phyloP scores from a whole-genome alignment of 2,113 vertebrate genomes.

The Dromaius novaehollandiae region DNA sequence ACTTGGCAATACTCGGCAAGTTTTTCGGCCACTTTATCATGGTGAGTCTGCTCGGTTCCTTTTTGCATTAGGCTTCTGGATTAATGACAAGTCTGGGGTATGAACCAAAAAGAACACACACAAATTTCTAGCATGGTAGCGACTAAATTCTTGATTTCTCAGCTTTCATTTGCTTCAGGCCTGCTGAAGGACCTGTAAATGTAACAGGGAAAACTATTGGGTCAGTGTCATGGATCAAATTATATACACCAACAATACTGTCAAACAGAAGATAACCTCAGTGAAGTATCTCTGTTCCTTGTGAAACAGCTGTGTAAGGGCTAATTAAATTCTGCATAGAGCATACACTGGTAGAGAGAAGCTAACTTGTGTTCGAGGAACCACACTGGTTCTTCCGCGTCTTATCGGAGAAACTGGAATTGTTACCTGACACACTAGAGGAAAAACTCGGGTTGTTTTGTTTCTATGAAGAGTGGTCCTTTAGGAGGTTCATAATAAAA shows the following conservation, averaged over 20 bases:
- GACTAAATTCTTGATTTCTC: not conserved
- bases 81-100: not conserved
- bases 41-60: not conserved
- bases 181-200: not conserved
- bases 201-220: not conserved
- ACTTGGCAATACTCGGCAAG: not conserved
- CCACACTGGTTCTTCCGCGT: not conserved
- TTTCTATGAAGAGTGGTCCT: accelerated
- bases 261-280: not conserved
- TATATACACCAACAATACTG: not conserved
- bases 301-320: not conserved
- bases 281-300: not conserved
- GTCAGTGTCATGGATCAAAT: not conserved
- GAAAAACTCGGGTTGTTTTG: not conserved
- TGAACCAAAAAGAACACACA: accelerated
- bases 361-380: not conserved
- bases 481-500: not conserved
- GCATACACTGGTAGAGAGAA: not conserved
- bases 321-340: not conserved
- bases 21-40: not conserved
- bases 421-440: not conserved
- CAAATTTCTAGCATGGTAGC: not conserved
- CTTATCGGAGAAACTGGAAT: not conserved
- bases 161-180: not conserved
- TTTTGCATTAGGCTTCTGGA: not conserved